phyloP scores from a whole-genome alignment of 2,797 vertebrate genomes.

The Platyrinchus mystaceus region DNA sequence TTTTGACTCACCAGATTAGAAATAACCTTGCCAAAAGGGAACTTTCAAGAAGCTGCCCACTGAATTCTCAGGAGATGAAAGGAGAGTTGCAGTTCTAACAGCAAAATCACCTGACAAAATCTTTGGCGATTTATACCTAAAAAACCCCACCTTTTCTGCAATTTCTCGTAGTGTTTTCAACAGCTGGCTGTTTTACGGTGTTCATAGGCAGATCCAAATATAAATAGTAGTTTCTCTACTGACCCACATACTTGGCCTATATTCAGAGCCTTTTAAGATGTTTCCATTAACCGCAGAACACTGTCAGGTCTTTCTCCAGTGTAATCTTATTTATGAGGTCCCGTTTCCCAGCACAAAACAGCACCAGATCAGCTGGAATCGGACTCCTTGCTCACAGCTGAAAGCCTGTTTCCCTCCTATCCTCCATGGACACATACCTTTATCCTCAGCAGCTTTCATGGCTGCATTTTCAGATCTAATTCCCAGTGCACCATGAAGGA shows the following conservation, averaged over 20 bases:
- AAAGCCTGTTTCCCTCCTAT: neutral
- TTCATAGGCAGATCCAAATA: slow-evolving; percentile 31
- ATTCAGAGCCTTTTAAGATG: slow-evolving; percentile 44
- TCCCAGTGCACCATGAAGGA: neutral
- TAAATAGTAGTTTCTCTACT: slow-evolving; percentile 49
- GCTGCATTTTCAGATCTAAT: neutral
- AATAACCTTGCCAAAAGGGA: neutral
- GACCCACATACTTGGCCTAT: slow-evolving; percentile 58
- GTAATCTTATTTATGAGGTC: slow-evolving; percentile 48
- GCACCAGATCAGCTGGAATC: neutral
- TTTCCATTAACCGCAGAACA: slow-evolving; percentile 32
- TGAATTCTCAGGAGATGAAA: neutral
- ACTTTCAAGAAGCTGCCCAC: neutral
- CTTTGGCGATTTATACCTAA: neutral
- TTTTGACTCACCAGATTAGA: neutral
- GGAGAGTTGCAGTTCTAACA: neutral
- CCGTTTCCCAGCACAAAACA: slow-evolving; percentile 23
- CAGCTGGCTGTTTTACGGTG: slow-evolving; percentile 37
- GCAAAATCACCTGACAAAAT: neutral
- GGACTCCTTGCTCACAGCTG: neutral
- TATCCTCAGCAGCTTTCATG: neutral
- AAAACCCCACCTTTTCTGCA: neutral
- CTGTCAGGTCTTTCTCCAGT: slow-evolving; percentile 32
- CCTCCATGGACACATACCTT: neutral
- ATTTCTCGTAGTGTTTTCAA: slow-evolving; percentile 7